Base-by-base conservation (phyloP, 2,888 invertebrate species). In the Rhopalosiphum nymphaeae region DNA sequence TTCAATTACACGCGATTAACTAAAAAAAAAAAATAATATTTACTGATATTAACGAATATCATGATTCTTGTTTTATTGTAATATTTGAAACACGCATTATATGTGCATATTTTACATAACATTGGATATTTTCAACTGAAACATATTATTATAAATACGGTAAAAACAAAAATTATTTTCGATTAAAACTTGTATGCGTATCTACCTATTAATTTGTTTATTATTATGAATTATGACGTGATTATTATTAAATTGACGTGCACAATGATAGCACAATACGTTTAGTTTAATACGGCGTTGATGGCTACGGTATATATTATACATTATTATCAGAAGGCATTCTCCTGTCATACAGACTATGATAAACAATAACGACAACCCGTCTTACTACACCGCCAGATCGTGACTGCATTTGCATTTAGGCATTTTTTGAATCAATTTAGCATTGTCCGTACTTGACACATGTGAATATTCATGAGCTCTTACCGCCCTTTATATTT, bases 301-400 rank as follows among this genome's bases (percentile, higher is more conserved):
- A 36, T 78, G 78, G 21, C 21, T 7, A 21, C 21, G 78, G 21
- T 78, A 21, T 36, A 36, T 29, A 78, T 78, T 36, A 36, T 78
- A 42, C 9, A 78, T 42, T 78, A 78, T 78, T 36, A 78, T 78
- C 78, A 78, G 21, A 78, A 78, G 21, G 36, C 21, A 78, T 78
- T 78, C 36, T 78, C 21, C 13, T 36, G 56, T 44, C 26, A 21
- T 36, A 42, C 7, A 89, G 57, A 57, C 16, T 9, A 57, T 44
- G 57, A 89, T 26, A 57, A 61, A 89, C 57, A 89, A 89, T 78
- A 78, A 78, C 21, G 78, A 78, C 36, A 78, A 78, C 36, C 21
- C 36, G 7, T 9, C 36, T 29, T 13, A 26, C 29, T 13, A 61
- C 25, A 9, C 16, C 29, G 25, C 26, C 42, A 2, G 57, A 9